Base-by-base conservation (phyloP, 1,140 invertebrate genomes). In the Cyrtorhinus lividipennis region DNA sequence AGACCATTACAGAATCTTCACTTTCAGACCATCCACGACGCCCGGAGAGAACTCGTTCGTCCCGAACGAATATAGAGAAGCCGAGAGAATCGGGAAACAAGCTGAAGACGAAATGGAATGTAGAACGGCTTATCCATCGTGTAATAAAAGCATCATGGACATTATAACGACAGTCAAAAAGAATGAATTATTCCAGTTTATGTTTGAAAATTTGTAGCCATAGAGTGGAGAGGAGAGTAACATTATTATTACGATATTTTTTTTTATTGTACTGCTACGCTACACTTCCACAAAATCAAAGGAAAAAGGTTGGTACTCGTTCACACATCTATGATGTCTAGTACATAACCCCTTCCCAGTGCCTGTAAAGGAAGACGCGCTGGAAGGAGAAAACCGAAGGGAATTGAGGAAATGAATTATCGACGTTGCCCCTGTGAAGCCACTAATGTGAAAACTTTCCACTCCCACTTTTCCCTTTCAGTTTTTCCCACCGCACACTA, bases 31-130 rank as follows among this genome's bases (percentile, higher is more conserved):
- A 18, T 76, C 75, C 25, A 75, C 72, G 53, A 76, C 73, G 25
- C 73, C 75, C 65, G 44, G 69, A 30, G 75, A 75, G 53, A 71
- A 74, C 46, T 69, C 73, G 64, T 65, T 61, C 24, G 73, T 74
- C 68, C 71, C 69, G 20, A 82, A 83, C 66, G 83, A 85, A 66
- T 87, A 85, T 71, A 80, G 80, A 61, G 79, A 80, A 15, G 83
- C 85, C 0, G 83, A 86, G 72, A 72, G 78, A 65, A 70, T 85
- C 13, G 84, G 83, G 0, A 69, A 67, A 53, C 73, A 75, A 45
- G 72, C 73, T 0, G 24, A 30, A 27, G 45, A 30, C 0, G 26
- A 24, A 18, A 74, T 73, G 1, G 75, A 59, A 24, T 64, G 65
- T 23, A 10, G 24, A 8, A 22, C 3, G 67, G 71, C 75, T 66